Base-by-base conservation (phyloP, 2,113 vertebrate genomes). In the Cariama cristata region DNA sequence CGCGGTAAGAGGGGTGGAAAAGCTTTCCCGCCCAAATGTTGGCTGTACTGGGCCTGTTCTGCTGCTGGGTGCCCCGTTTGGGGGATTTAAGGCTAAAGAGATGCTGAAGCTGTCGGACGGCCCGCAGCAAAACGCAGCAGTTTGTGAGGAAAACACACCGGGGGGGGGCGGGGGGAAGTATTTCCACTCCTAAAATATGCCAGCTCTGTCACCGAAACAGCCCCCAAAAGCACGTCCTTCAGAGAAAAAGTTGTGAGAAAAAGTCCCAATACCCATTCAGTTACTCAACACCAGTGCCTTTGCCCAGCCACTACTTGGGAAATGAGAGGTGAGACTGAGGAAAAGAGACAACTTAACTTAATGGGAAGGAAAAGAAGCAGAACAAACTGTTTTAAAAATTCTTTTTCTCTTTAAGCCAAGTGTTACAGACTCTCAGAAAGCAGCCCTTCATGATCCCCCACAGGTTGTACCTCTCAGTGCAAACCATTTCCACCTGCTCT, bases 111-210 rank as follows among this genome's bases (percentile, higher is more conserved):
- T 68, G 30, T 5, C 33, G 22, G 66, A 44, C 18, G 58, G 30
- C 42, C 3, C 2, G 38, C 14, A 26, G n/a, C 2, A 0, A 50
- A 45, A 12, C 38, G 28, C 45, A 40, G n/a, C 7, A 12, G 16
- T 55, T 62, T 68, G 53, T 42, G 23, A 53, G 47, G 49, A 67
- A 68, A 67, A 59, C 12, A 17, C 44, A 7, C 16, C 14, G 44
- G 21, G 47, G 12, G 14, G 50, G 24, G 24, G 7, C n/a, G 24
- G 24, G 13, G 8, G 26, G 20, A 8, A 17, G 13, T 28, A 40
- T 60, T 55, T 68, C 27, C 12, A 23, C 11, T 56, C 42, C 10
- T 15, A 42, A 56, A 42, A 21, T 6, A 45, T 9, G 32, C 8
- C 44, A 64, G 19, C 12, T 62, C 30, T 50, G 24, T 52, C 30